Base-by-base conservation (phyloP, 1,140 invertebrate genomes). In the Drosophila pandora region DNA sequence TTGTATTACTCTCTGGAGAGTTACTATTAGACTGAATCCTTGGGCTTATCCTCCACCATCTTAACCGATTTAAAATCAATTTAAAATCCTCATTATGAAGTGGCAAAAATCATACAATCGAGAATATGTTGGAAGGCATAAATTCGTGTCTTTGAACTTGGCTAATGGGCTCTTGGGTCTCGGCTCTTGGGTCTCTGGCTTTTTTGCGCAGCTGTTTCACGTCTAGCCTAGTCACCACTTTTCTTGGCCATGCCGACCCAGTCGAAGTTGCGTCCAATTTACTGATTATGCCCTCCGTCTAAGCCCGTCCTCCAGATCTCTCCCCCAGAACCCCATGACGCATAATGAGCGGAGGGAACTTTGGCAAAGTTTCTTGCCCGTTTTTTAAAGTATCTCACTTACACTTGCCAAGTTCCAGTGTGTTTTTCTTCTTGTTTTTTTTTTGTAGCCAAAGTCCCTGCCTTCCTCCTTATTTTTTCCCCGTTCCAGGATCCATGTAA, bases 321-420 rank as follows among this genome's bases (percentile, higher is more conserved):
- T 13, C 41, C 41, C 39, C 39, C 39, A 2, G 13, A 41, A 5
- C 10, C 34, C 12, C 12, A 4, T 3, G 17, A 43, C 39, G 39
- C 49, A 77, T 80, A 77, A 77, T 82, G 79, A 82, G 73, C 55
- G 41, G 30, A 41, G 28, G 61, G 12, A 77, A 56, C 52, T 65
- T 62, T 65, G 47, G 48, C 41, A 59, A 76, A 39, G 69, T 71
- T 75, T 25, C 17, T 43, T 7, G 22, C 58, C 12, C 41, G 43
- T 54, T 43, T 60, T 48, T 83, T 83, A 83, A 83, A 83, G 80
- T 71, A 69, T 81, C 63, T 87, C 77, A 67, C 77, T 87, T 81
- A 74, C 72, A 80, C 55, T 78, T 57, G 52, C 49, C 53, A 60
- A 71, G 72, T 67, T 87, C 50, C 77, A 17, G 17, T 17, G 17